phyloP scores from a whole-genome alignment of 1,140 invertebrate genomes.

The Rhagoletis zephyria region DNA sequence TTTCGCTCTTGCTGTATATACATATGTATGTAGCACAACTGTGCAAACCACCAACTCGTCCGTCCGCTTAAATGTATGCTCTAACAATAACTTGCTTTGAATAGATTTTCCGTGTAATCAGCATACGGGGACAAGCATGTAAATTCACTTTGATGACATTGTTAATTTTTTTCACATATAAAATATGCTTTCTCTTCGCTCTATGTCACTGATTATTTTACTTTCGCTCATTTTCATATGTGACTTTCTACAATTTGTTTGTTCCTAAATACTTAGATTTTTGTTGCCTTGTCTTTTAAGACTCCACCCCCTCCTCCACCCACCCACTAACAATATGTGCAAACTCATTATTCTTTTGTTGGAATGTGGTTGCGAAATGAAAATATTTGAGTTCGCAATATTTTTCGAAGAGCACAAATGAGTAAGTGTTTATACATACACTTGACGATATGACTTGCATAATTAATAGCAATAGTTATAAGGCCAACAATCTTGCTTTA shows the following conservation, averaged over 20 bases:
- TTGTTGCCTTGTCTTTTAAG: neutral
- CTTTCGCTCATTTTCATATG: slow-evolving; percentile 5
- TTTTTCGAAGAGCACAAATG: neutral
- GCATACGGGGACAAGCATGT: slow-evolving; percentile 64
- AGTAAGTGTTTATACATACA: neutral
- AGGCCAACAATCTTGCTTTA: neutral
- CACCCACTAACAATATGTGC: neutral
- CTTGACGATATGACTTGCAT: slow-evolving; percentile 1
- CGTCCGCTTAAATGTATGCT: slow-evolving; percentile 63
- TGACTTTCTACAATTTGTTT: neutral
- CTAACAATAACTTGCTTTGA: slow-evolving; percentile 64
- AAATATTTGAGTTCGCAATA: slow-evolving; percentile 24
- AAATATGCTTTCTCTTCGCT: neutral
- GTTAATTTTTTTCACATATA: slow-evolving; percentile 67
- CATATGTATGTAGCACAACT: neutral
- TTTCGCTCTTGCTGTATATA: neutral
- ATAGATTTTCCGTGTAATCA: slow-evolving; percentile 66
- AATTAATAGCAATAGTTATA: neutral
- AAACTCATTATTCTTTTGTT: slow-evolving; percentile 21
- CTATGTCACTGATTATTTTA: neutral
- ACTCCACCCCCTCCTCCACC: too few relatives aligned
- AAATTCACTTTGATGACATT: slow-evolving; percentile 73
- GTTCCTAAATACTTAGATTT: neutral
- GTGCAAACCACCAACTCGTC: slow-evolving; percentile 60
- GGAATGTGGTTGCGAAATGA: slow-evolving; percentile 6